Base-by-base conservation (phyloP, 2,113 vertebrate species). In the Amblyornis subalaris region DNA sequence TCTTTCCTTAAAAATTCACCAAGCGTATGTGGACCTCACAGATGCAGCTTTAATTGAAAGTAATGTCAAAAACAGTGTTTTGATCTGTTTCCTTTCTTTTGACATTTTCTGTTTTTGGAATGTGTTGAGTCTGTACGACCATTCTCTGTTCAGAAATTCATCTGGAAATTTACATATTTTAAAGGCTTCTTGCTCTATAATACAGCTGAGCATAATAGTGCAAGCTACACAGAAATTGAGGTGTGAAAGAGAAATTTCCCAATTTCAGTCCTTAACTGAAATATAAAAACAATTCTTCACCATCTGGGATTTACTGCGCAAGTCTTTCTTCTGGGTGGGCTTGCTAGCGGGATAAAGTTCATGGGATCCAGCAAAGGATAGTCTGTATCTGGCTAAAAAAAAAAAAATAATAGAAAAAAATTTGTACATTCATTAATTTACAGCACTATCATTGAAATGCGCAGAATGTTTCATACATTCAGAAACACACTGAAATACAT, bases 31-130 rank as follows among this genome's bases (percentile, higher is more conserved):
- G 96, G 96, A 96, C 95, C 95, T 95, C 95, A 95, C 88, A 96
- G 93, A 95, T 93, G 96, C 89, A 97, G 95, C 90, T 97, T 96
- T 97, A 96, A 97, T 96, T 96, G 95, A 97, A 96, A 96, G 95
- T 96, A 96, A 96, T 96, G 95, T 95, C 90, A 87, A 96, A 95
- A 97, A 71, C 19, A 69, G 74, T 81, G 82, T 95, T 96, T 97
- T 96, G 71, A 94, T 96, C 85, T 97, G 90, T 81, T 85, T 97
- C 89, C 57, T 95, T 95, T 96, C 94, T 95, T 96, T 96, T 96
- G 94, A 94, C 90, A 93, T 85, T 93, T 65, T 94, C 94, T 93
- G 84, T 51, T 95, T 95, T 96, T 93, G 93, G 55, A 86, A 93
- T 94, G 55, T 94, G 80, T 96, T 97, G 88, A 90, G 93, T 96